These are phyloP conservation scores for Paramisgurnus dabryanus DNA, from an alignment of 2,113 vertebrate genomes.

Conservation along the genomic window DNA sequence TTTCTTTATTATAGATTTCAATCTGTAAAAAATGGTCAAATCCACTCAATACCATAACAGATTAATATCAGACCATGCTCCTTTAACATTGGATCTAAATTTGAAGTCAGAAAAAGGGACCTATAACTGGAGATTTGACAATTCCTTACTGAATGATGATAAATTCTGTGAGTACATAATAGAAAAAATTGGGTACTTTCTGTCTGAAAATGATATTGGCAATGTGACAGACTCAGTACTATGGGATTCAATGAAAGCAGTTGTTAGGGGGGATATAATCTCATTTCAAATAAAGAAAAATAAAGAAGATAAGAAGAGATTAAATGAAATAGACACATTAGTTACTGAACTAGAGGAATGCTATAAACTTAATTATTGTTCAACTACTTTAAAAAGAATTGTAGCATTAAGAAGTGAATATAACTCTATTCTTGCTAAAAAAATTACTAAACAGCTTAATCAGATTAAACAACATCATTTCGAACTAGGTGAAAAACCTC, in stretches of 20 bases:
- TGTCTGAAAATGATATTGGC: not conserved
- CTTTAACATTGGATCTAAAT: not conserved
- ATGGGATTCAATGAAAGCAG: not conserved
- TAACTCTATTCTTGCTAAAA: not conserved
- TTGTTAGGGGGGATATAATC: not conserved
- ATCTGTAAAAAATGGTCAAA: not conserved
- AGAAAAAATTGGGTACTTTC: not conserved
- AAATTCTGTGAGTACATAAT: not conserved
- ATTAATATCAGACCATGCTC: not conserved
- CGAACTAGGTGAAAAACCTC: not conserved
- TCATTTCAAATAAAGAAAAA: not conserved
- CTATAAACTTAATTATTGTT: not conserved
- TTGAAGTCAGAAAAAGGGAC: not conserved
- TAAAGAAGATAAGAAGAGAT: not conserved
- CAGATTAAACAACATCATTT: slow-evolving; percentile 13
- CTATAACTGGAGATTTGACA: not conserved
- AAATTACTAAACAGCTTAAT: not conserved
- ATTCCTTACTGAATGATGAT: not conserved
- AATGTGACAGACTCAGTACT: not conserved
- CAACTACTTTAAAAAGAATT: not conserved
- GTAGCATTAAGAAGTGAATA: not conserved
- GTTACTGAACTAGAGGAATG: not conserved
- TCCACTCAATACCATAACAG: slow-evolving; percentile 1
- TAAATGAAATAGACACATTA: not conserved
- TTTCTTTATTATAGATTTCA: not conserved